Percentiles rank a stretch among this genome's conserved stretches.
phyloP scores from a whole-genome alignment of 2,888 invertebrate genomes.

The Hypsopygia costalis region DNA sequence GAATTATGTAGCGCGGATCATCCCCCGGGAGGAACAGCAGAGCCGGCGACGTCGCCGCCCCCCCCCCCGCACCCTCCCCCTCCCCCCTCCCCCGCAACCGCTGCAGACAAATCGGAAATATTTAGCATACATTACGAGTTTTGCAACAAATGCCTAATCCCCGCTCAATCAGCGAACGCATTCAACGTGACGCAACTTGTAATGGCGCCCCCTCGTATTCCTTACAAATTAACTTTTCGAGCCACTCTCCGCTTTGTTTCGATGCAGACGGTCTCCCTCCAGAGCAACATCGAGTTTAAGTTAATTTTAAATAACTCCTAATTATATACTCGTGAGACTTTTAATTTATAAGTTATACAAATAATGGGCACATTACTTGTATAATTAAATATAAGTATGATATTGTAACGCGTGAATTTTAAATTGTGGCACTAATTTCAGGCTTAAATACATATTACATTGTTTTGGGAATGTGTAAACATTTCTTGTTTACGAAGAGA shows the following conservation, averaged over 20 bases:
- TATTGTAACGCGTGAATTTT: no score
- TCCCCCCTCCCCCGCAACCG: constrained; percentile 3
- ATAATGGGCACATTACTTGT: no score
- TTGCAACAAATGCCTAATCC: constrained; percentile 15
- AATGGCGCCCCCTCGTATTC: background rate
- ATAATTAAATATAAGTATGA: no score
- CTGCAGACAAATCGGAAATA: constrained; percentile 16
- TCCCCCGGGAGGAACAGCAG: constrained; percentile 11
- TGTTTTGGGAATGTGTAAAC: no score
- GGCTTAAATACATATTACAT: no score
- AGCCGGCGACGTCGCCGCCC: constrained; percentile 6
- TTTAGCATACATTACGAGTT: constrained; percentile 23
- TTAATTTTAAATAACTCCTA: no score
- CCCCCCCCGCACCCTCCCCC: background rate
- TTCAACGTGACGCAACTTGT: constrained; percentile 10
- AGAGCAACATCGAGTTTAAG: background rate
- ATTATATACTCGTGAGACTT: no score
- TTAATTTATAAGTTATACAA: no score
- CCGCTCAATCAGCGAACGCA: constrained; percentile 9
- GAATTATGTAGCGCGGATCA: constrained; percentile 22
- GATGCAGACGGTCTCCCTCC: background rate
- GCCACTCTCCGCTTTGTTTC: no score
- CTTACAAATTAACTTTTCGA: background rate
- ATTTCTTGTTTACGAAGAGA: no score
- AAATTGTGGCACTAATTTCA: no score